phyloP scores from a whole-genome alignment of 92 coral and sea anemone genomes.

The Heteractis magnifica region DNA sequence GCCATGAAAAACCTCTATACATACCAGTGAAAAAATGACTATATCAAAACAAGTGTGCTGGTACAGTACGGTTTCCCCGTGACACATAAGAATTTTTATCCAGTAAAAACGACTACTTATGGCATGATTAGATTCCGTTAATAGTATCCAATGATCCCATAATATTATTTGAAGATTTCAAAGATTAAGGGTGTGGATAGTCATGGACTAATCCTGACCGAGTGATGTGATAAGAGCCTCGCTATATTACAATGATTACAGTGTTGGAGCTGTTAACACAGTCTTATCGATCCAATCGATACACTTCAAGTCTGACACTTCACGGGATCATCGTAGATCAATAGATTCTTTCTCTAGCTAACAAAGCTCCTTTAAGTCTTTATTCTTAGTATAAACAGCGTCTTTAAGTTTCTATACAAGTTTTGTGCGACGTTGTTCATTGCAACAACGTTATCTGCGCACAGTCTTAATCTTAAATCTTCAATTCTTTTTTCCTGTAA shows the following conservation, averaged over 20 bases:
- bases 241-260: neutral
- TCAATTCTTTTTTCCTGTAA: neutral
- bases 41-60: too few relatives aligned
- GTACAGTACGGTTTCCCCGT: too few relatives aligned
- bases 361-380: neutral
- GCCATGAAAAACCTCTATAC: too few relatives aligned
- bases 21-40: too few relatives aligned
- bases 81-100: too few relatives aligned
- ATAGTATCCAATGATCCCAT: too few relatives aligned
- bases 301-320: constrained; percentile 23
- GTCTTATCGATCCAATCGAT: neutral
- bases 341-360: constrained; percentile 51
- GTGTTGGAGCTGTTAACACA: neutral
- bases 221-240: neutral
- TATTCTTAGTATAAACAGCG: neutral
- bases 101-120: too few relatives aligned
- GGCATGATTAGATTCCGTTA: neutral
- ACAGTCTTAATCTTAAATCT: neutral
- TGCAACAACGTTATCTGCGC: neutral
- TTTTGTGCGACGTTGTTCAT: too few relatives aligned
- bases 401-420: neutral
- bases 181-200: neutral
- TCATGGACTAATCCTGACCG: neutral
- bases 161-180: neutral
- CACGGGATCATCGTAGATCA: constrained; percentile 32